phyloP scores from a whole-genome alignment of 2,888 invertebrate species.

The Caenorhabditis panamensis region DNA sequence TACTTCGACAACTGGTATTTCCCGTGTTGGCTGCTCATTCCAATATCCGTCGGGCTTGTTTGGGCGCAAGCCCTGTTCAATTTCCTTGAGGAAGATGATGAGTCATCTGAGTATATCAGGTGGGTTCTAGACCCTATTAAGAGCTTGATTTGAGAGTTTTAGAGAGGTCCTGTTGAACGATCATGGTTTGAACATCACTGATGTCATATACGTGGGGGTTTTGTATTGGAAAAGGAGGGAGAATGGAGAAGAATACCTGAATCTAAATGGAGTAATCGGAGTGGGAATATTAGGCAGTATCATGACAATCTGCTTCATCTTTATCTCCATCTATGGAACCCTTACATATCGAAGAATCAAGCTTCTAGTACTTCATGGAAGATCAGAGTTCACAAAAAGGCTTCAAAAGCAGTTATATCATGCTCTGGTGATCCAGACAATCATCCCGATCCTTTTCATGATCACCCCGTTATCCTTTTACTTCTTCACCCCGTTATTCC shows the following conservation, averaged over 20 bases:
- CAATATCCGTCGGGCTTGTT: slow-evolving; percentile 1
- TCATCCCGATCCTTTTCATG: slow-evolving; percentile 38
- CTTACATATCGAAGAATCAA: slow-evolving; percentile 22
- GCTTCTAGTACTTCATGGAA: slow-evolving; percentile 29
- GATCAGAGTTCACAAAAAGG: slow-evolving; percentile 36
- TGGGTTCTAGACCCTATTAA: not conserved
- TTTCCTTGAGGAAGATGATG: slow-evolving; percentile 11
- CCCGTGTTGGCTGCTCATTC: slow-evolving; percentile 29
- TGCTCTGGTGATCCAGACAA: slow-evolving; percentile 49
- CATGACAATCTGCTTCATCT: slow-evolving; percentile 29
- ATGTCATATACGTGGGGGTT: slow-evolving; percentile 26
- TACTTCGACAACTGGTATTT: slow-evolving; percentile 44
- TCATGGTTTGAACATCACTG: slow-evolving; percentile 16
- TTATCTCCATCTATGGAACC: slow-evolving; percentile 27
- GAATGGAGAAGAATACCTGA: not conserved
- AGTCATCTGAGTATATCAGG: slow-evolving; percentile 31
- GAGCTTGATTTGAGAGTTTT: not conserved
- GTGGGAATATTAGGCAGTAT: slow-evolving; percentile 19
- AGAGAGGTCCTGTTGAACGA: slow-evolving; percentile 13
- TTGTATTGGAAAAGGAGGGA: slow-evolving; percentile 20
- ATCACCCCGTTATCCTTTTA: slow-evolving; percentile 30
- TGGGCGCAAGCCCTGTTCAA: slow-evolving; percentile 24
- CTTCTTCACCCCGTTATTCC: slow-evolving; percentile 40
- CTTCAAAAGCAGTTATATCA: slow-evolving; percentile 46
- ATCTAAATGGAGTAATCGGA: slow-evolving; percentile 8